A percentile compares a stretch with the other conserved stretches of the same genome.
Conservation (phyloP, 2,888 invertebrate genomes). For the Enchytraeus crypticus region DNA sequence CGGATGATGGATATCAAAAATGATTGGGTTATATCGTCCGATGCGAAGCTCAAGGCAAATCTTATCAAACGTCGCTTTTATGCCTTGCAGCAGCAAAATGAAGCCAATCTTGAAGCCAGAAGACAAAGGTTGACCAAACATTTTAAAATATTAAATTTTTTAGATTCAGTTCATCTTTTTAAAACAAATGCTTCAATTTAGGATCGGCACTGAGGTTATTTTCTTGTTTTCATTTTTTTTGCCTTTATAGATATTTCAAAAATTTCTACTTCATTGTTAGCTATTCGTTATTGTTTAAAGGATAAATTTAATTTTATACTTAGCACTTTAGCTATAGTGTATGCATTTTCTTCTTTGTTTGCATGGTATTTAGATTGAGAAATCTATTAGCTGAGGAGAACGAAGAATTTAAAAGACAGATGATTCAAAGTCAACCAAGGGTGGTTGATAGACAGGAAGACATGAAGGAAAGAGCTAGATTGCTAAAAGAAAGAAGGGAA, state of each 20-base stretch:
- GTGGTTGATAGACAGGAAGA: slow-evolving; percentile 45
- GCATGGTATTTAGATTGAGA: slow-evolving; percentile 34
- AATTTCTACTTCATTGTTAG: too few relatives aligned
- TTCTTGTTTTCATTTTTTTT: too few relatives aligned
- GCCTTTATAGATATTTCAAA: too few relatives aligned
- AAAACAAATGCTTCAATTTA: too few relatives aligned
- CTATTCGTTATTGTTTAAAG: too few relatives aligned
- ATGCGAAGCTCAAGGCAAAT: slow-evolving; percentile 38
- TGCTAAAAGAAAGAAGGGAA: slow-evolving; percentile 44
- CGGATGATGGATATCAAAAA: slow-evolving; percentile 40
- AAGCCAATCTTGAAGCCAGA: slow-evolving; percentile 40
- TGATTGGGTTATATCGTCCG: slow-evolving; percentile 44
- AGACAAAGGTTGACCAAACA: slow-evolving; percentile 41
- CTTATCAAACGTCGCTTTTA: slow-evolving; percentile 37
- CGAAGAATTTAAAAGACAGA: slow-evolving; percentile 35
- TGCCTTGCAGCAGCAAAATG: slow-evolving; percentile 33
- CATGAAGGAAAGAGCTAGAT: slow-evolving; percentile 44
- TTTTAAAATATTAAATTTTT: too few relatives aligned
- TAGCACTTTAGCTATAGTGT: too few relatives aligned
- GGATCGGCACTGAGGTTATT: too few relatives aligned
- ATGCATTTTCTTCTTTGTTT: too few relatives aligned
- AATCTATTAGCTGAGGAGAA: slow-evolving; percentile 39
- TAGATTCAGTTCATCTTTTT: too few relatives aligned
- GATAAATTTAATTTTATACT: too few relatives aligned
- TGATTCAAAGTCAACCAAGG: slow-evolving; percentile 44